Evolutionary conservation across 2,113 vertebrate species (phyloP).

Genomic region (Theropithecus gelada): DNA sequence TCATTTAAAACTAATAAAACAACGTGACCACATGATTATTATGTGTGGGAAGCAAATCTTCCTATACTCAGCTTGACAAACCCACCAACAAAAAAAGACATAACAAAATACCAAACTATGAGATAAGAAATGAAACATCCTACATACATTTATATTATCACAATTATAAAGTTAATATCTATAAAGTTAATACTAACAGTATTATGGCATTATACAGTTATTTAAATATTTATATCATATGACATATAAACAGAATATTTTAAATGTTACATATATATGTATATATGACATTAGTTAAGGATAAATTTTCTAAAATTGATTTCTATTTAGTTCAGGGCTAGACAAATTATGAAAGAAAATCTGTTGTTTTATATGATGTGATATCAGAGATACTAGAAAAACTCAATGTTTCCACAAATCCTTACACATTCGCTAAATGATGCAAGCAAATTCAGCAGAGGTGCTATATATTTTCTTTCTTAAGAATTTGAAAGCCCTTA

Average conservation of each 20-base stretch:
- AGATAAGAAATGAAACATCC: not conserved
- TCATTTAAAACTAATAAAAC: not conserved
- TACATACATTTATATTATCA: not conserved
- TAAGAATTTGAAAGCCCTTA: not conserved
- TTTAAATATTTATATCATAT: not conserved
- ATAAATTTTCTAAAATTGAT: not conserved
- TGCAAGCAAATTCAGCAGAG: not conserved
- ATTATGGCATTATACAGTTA: not conserved
- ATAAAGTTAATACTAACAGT: too few species aligned
- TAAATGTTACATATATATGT: not conserved
- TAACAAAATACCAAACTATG: not conserved
- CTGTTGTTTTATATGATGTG: not conserved
- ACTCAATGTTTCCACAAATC: accelerated
- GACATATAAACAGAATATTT: not conserved
- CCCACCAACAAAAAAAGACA: not conserved
- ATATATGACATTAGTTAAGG: not conserved
- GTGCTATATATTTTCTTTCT: not conserved
- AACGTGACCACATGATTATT: not conserved
- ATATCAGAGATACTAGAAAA: not conserved
- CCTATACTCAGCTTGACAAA: not conserved
- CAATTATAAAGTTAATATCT: not conserved
- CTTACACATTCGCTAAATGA: not conserved
- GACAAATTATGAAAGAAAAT: not conserved
- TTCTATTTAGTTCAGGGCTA: not conserved
- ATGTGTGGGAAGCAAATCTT: not conserved